phyloP scores from a whole-genome alignment of 2,113 vertebrate genomes.

The Gavia stellata region DNA sequence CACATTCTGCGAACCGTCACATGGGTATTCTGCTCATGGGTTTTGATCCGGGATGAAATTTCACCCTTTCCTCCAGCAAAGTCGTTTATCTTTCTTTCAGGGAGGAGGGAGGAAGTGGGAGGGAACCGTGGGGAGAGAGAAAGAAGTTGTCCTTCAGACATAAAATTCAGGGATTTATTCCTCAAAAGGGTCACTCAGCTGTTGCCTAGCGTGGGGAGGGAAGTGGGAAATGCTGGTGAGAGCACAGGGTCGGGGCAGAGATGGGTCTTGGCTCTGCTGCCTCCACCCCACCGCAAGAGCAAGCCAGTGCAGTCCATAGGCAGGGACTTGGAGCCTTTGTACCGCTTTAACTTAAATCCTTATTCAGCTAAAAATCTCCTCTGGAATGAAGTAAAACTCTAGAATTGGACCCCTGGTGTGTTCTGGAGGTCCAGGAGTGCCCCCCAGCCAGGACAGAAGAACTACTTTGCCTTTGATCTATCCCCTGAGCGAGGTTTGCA shows the following conservation, averaged over 20 bases:
- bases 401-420: rapidly evolving
- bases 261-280: not conserved
- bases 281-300: not conserved
- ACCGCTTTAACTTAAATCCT: not conserved
- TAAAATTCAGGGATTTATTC: constrained; percentile 27
- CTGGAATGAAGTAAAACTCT: not conserved
- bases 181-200: not conserved
- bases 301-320: not conserved
- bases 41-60: constrained; percentile 61
- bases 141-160: constrained; percentile 3
- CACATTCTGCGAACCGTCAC: not conserved
- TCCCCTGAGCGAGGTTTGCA: not conserved
- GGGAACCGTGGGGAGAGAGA: not conserved
- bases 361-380: not conserved
- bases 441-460: not conserved
- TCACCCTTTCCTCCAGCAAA: constrained; percentile 66
- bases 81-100: constrained; percentile 53
- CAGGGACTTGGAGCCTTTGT: not conserved
- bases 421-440: not conserved
- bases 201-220: not conserved
- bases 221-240: not conserved
- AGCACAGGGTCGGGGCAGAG: not conserved
- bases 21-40: constrained; percentile 35
- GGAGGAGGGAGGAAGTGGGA: constrained; percentile 54
- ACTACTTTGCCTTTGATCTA: not conserved